Percentiles rank a stretch among this genome's conserved stretches.
Evolutionary conservation across 1,140 invertebrate genomes (phyloP).

Genomic region (Euborellia annulipes): DNA sequence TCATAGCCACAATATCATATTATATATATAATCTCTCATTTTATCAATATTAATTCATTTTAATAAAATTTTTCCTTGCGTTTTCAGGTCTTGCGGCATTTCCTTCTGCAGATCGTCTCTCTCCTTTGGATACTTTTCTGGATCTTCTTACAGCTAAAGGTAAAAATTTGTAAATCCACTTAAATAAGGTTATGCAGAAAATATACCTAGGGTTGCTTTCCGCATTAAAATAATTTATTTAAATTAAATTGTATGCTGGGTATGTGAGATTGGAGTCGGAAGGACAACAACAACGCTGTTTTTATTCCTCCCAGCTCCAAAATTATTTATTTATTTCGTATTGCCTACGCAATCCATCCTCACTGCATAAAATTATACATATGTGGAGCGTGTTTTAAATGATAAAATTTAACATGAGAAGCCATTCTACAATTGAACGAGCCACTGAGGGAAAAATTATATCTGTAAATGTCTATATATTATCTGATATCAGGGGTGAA

Average conservation of each 20-base stretch:
- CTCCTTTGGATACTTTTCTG: constrained; percentile 66
- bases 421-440: too few species aligned
- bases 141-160: constrained; percentile 69
- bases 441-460: too few species aligned
- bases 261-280: constrained; percentile 1
- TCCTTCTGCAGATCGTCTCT: constrained; percentile 52
- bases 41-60: too few species aligned
- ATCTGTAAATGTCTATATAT: too few species aligned
- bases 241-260: not conserved
- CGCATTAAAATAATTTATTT: constrained; percentile 1
- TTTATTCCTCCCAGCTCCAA: not conserved
- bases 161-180: constrained; percentile 14
- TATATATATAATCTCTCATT: too few species aligned
- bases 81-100: constrained; percentile 46
- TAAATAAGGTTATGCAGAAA: too few species aligned
- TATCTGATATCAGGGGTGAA: too few species aligned
- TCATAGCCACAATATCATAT: too few species aligned
- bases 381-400: too few species aligned
- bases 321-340: constrained; percentile 1
- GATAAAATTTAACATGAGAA: too few species aligned
- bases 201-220: too few species aligned
- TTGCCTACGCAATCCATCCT: constrained; percentile 6
- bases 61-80: not conserved
- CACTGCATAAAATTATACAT: too few species aligned
- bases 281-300: not conserved